These are phyloP conservation scores for Neotragus moschatus DNA, from an alignment of 2,113 vertebrate genomes.

Conservation along the genomic window DNA sequence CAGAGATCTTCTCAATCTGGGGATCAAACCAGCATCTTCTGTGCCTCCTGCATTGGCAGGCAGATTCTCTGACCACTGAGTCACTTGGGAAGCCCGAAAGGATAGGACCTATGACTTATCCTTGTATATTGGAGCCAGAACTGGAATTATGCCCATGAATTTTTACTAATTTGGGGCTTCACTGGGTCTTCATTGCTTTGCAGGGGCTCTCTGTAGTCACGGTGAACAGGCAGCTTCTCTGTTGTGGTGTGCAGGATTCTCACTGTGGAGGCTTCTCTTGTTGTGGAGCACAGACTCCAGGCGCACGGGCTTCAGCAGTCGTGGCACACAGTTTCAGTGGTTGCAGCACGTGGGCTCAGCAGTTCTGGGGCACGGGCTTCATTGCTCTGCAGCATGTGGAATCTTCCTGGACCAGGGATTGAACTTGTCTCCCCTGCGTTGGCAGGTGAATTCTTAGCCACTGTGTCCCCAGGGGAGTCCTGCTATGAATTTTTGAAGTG, in stretches of 20 bases:
- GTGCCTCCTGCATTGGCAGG: neutral
- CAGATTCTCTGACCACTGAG: neutral
- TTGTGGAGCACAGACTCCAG: neutral
- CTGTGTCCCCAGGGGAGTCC: neutral
- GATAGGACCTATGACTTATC: neutral
- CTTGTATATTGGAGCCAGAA: neutral
- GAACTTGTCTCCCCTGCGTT: neutral
- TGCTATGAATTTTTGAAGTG: neutral
- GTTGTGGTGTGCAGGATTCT: neutral
- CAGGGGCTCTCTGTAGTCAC: neutral
- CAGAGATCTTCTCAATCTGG: neutral
- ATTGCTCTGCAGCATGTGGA: neutral
- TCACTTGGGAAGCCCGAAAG: neutral
- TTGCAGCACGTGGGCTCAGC: neutral
- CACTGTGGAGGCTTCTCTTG: neutral
- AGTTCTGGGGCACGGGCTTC: neutral
- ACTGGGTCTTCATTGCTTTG: neutral
- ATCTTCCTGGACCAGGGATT: neutral
- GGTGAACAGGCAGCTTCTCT: neutral
- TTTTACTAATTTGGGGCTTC: neutral
- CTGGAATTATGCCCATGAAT: neutral
- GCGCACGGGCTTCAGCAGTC: neutral
- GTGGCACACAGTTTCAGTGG: rapidly evolving
- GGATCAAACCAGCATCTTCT: neutral
- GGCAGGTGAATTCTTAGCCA: neutral